Base-by-base conservation (phyloP, 1,140 invertebrate genomes). In the Ceratina japonica region DNA sequence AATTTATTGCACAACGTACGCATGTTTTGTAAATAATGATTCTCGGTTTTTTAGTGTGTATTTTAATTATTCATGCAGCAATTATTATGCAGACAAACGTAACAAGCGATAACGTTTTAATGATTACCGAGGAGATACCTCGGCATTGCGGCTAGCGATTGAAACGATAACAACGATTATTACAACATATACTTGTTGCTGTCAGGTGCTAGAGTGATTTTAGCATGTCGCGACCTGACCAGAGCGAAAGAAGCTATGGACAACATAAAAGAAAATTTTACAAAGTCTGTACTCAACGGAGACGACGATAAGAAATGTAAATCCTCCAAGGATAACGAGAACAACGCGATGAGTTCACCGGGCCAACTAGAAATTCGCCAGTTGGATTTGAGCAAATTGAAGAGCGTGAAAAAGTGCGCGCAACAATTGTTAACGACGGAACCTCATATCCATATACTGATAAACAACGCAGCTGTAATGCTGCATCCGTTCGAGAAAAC, bases 401-500 rank as follows among this genome's bases (percentile, higher is more conserved):
- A 93, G 31, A 97, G 96, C 24, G 94, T 98, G 0, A 91, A 94
- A 76, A 91, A 94, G 81, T 97, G 96, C 88, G 96, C 95, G 15
- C 89, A 94, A 63, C 92, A 93, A 27, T 90, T 98, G 2, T 86
- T 94, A 16, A 89, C 93, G 8, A 94, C 91, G 0, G 94, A 95
- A 88, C 72, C 93, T 52, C 92, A 94, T 85, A 94, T 97, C 58
- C 94, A 97, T 86, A 91, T 97, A 56, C 91, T 98, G 3, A 94
- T 97, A 18, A 97, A 97, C 83, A 98, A 97, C 92, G 97, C 97
- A 65, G 97, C 95, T 2, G 93, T 97, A 0, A 97, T 96, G 94
- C 93, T 94, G 91, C 95, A 94, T 76, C 96, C 95, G 0, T 91
- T 94, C 72, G 91, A 91, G 58, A 93, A 94, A 75, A 96, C 95